Base-by-base conservation (phyloP, 1,140 invertebrate species). In the Potamilus streckersoni region DNA sequence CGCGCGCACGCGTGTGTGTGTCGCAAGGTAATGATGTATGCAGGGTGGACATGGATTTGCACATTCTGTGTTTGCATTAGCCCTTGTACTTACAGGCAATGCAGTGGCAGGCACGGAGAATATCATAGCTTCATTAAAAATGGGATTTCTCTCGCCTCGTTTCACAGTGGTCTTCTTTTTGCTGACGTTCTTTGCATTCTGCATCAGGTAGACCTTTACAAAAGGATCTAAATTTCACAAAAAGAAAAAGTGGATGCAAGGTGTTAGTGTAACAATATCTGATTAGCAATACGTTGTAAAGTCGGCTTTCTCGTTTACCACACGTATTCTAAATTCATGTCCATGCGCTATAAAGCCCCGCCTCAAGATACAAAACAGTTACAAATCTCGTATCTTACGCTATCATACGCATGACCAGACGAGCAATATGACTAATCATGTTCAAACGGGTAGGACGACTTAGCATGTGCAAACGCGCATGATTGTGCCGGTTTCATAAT, bases 151-250 rank as follows among this genome's bases (percentile, higher is more conserved):
- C 78, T 91, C 92, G 13, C 91, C 88, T 71, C 85, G 69, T 80
- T 92, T 92, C 15, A 92, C 91, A 16, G 91, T 90, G 6, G 92
- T 93, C 80, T 92, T 93, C 83, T 92, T 92, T 82, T 92, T 92
- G 80, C 92, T 93, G 31, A 93, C 90, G 66, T 92, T 90, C 79
- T 91, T 91, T 8, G 91, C 90, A 80, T 92, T 91, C 79, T 92
- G 92, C 75, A 92, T 87, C 72, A 93, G 84, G 75, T 91, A 91
- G 23, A 93, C 90, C 81, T 93, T 93, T 23, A 93, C 92, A 84
- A 92, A 93, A 2, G 92, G 92, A 89, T 93, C 92, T 93, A 88
- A 69, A 81, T 85, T 67, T 20, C 6, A 70, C n/a, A 13, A 55
- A 68, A 15, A 64, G 13, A 16, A 38, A 20, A 64, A 19, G 31